Base-by-base conservation (phyloP, 1,140 invertebrate genomes). In the Achatina immaculata region DNA sequence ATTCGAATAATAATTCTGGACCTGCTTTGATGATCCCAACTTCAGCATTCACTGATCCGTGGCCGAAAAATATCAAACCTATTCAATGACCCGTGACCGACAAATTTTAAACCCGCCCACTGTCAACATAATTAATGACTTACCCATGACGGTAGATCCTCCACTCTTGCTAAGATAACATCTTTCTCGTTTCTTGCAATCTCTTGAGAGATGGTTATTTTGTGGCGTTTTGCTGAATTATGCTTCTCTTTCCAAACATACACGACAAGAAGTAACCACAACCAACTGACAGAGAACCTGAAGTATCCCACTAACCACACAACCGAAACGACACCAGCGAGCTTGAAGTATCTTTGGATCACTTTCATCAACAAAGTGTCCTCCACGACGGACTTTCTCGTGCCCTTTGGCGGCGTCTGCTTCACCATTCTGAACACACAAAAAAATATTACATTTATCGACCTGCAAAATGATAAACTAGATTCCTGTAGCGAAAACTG, bases 111-210 rank as follows among this genome's bases (percentile, higher is more conserved):
- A 11, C 28, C 36, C 43, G 42, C 11, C 45, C 9, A 31, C 21
- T 34, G n/a, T n/a, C 28, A 45, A 51, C 11, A 69, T 28, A 36
- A 38, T 19, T 71, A 31, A 34, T 21, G 43, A 55, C 82, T 93
- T 90, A 96, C 96, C 97, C 97, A 98, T 28, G 96, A 95, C 9
- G 97, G 96, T 83, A 98, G 92, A 92, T 98, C 96, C 88, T 96
- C 80, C 62, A 98, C 93, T 88, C 95, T 92, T 2, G 95, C 96
- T 66, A 96, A 92, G 78, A 98, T 95, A 36, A 97, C 94, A 85
- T 96, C 95, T 91, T 97, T 96, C 91, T 98, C 96, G 82, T 95
- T 95, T 28, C 95, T 89, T 16, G 95, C 95, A 28, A 95, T 94
- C 21, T 95, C 94, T 91, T 97, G 95, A 38, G 96, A 95, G 78